Evolutionary conservation across 2,888 invertebrate genomes (phyloP), one percentile per base, ranked within the genome.

Genomic region (Drosophila kuntzei): DNA sequence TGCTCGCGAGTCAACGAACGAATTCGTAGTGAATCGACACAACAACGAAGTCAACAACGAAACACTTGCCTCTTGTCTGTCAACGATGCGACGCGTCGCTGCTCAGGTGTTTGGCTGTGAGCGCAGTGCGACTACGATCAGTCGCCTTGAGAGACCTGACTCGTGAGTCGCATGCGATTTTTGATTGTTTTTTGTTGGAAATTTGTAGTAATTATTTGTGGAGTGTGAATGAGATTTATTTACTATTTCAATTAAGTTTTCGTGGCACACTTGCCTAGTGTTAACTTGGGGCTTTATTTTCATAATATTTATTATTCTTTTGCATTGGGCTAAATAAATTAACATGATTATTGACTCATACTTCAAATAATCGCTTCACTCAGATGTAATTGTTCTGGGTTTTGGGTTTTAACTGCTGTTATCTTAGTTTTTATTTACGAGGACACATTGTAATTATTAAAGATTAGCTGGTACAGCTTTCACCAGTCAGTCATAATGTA

Each of bases 1-100:
- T 89, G 83, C 62, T 79, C 71, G 70, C 89, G 67, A 86, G 83
- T 78, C 90, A 88, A 89, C 90, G 90, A 87, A 83, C 90, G 90
- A 80, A 85, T 87, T 86, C 82, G 90, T 85, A 90, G 81, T 90
- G 90, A 87, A 67, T 76, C 88, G 74, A 64, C 71, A 18, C 41
- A 16, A 53, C 34, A 29, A 25, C 27, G 18, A 49, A 12, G 32
- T 27, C 41, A 53, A 41, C 43, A 29, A 41, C 54, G 61, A 20
- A 32, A n/a, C 66, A 54, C 59, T 50, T 50, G 55, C 32, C 50
- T 49, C 71, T 54, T 57, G 59, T 27, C 51, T n/a, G n/a, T n/a
- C n/a, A 53, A 63, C 61, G 65, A 32, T n/a, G n/a, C n/a, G n/a
- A n/a, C 43, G 44, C 57, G 53, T 36, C 34, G 47, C 9, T 43